Conservation (phyloP, 2,797 vertebrate species). For the Sebastes matsubarae region DNA sequence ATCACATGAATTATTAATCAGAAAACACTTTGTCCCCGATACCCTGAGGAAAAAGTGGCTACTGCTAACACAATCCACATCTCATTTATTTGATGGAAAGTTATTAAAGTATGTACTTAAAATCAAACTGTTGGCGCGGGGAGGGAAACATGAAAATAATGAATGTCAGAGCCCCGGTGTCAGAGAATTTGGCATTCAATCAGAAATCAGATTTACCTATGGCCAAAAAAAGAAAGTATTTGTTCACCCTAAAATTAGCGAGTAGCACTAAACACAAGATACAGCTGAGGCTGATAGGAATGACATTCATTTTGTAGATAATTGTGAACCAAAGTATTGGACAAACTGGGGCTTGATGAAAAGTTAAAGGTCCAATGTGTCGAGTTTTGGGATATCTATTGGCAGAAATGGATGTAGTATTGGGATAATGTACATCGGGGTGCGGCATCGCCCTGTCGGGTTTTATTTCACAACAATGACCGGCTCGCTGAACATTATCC, state of each 20-base stretch:
- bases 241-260: background rate
- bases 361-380: background rate
- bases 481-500: background rate
- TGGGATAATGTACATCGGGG: too few species aligned
- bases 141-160: conserved; percentile 72
- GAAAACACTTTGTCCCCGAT: conserved; percentile 73
- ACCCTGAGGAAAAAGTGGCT: conserved; percentile 66
- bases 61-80: conserved; percentile 76
- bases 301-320: too few species aligned
- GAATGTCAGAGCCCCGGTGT: conserved; percentile 45
- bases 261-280: too few species aligned
- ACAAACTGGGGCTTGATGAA: background rate
- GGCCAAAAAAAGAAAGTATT: conserved; percentile 18
- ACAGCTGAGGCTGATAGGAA: too few species aligned
- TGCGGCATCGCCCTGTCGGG: background rate
- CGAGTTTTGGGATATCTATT: too few species aligned
- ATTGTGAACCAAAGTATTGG: too few species aligned
- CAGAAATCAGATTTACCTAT: conserved; percentile 54
- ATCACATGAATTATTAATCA: conserved; percentile 85
- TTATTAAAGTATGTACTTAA: conserved; percentile 82
- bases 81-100: conserved; percentile 82
- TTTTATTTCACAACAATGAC: background rate
- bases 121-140: conserved; percentile 70
- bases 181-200: conserved; percentile 48
- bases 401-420: too few species aligned